Evolutionary conservation across 2,113 vertebrate species (phyloP), one percentile per base, ranked within the genome.

Genomic region (Gavia stellata): DNA sequence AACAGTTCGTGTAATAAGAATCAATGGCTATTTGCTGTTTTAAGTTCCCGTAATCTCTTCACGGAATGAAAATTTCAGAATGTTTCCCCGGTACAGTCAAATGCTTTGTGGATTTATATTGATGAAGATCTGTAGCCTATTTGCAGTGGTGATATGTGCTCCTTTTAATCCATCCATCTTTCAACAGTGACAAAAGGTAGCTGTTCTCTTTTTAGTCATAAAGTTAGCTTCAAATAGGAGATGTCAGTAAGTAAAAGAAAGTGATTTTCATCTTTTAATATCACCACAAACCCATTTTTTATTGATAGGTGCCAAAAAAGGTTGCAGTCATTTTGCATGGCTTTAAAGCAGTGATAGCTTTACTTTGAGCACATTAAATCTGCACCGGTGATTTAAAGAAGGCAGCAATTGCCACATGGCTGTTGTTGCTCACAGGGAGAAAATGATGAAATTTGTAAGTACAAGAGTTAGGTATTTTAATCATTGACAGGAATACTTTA

Each of bases 181-280:
- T 96, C 92, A 90, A 23, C 9, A 10, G 53, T 91, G 89, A 93
- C 90, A 94, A 92, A 96, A 88, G 49, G 34, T 45, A 47, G 28
- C 90, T 81, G 67, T 52, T 80, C 59, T 33, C 75, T 6, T 49
- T 71, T 88, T 86, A 91, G 86, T 94, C 92, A 86, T 81, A 80
- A 96, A 96, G 84, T 92, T 97, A 92, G 83, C 96, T 97, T 97
- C 61, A 96, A 61, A 96, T 88, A 95, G 34, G 87, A 92, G 52
- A 55, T 86, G 90, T 56, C 56, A 94, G 80, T 52, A 42, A 92
- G 80, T 70, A 66, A 80, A 92, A 90, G 52, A 89, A 86, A 96
- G 81, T n/a, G 56, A 88, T 96, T 92, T 96, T 84, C 73, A 53
- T 95, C 79, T 92, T 95, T 91, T 96, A 92, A 84, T 93, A 92